Base-by-base conservation (phyloP, 2,113 vertebrate species). In the Crotalus horridus region DNA sequence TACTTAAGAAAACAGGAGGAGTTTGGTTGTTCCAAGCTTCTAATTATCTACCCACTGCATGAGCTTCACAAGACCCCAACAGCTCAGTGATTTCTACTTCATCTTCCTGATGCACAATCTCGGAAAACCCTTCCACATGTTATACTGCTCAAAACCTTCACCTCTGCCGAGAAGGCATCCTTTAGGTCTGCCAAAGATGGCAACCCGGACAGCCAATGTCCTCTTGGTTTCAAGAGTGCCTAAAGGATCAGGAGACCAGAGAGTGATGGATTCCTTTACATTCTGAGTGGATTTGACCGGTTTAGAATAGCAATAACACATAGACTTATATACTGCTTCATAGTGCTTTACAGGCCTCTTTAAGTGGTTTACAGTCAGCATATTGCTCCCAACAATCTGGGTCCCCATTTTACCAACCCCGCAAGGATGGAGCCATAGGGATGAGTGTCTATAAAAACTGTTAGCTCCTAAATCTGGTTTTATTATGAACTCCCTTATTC, bases 1-100 rank as follows among this genome's bases (percentile, higher is more conserved):
- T 96, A 94, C 94, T 96, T 95, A 93, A 95, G 94, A 93, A 96
- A 96, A 85, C 87, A 95, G 92, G 43, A 96, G 91, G 61, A 96
- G 55, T 64, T 74, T 95, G 64, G 87, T 93, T 87, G 24, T 92
- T 96, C 93, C 85, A 93, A 64, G 89, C 96, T 95, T 89, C 51
- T 92, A 95, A 95, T 94, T 96, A 96, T 91, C 61, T 93, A 91
- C 39, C 88, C 95, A 59, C 69, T 92, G 53, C 48, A 92, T 87
- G 92, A 95, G 94, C 69, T 85, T 94, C 94, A 92, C 58, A 86
- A 95, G 93, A 93, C 81, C 94, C 91, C 92, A 61, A 90, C 55
- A 91, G 89, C 56, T 95, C 93, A 64, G 33, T 89, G 92, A 55
- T 64, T 88, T 86, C 88, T n/a, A 54, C 81, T 89, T 51, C 69